Conservation (phyloP, 2,113 vertebrate genomes). For the Mixornis gularis region DNA sequence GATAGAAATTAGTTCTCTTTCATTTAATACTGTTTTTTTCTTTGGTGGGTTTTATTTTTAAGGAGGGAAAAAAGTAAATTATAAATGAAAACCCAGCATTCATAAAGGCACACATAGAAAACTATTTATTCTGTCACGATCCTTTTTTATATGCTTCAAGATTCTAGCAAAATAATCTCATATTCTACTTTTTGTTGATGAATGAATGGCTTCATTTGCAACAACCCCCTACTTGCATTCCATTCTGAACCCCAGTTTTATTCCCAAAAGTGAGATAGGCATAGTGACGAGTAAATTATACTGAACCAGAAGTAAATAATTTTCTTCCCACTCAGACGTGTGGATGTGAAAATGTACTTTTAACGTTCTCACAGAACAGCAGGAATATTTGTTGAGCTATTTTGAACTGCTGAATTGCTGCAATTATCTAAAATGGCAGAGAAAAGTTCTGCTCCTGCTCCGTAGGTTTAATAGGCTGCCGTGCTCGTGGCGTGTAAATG, state of each 20-base stretch:
- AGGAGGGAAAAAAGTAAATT: accelerated
- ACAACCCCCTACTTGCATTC: neutral
- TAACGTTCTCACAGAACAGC: neutral
- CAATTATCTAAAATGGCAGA: neutral
- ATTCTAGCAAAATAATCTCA: neutral
- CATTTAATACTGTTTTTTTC: neutral
- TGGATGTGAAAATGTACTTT: neutral
- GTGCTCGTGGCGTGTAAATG: accelerated
- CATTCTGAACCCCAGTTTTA: neutral
- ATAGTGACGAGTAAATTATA: neutral
- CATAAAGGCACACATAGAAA: neutral
- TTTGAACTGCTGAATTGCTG: neutral
- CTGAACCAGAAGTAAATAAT: neutral
- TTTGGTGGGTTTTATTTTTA: neutral
- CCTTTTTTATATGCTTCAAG: neutral
- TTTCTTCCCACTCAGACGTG: neutral
- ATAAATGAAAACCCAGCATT: neutral
- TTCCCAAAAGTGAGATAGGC: neutral
- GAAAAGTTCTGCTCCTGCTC: neutral
- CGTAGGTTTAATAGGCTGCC: neutral
- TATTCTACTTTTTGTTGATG: neutral
- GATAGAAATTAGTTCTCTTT: neutral
- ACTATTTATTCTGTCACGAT: neutral
- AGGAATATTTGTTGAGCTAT: neutral
- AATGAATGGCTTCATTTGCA: conserved; percentile 37